Base-by-base conservation (phyloP, 2,113 vertebrate species). In the Athene cunicularia region DNA sequence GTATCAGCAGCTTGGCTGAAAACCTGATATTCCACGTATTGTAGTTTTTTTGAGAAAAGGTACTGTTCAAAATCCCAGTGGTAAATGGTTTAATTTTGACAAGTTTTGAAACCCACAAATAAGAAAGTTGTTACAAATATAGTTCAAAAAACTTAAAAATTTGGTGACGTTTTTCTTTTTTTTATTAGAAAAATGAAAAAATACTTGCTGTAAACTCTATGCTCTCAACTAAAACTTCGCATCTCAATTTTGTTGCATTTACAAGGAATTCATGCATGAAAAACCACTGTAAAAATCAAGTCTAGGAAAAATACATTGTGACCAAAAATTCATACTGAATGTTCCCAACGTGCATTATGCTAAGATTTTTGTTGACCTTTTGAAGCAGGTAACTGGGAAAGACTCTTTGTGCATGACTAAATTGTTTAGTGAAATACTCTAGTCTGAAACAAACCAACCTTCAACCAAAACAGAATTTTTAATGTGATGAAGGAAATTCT, bases 291-390 rank as follows among this genome's bases (percentile, higher is more conserved):
- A 88, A 88, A 75, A 75, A 86, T 39, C 37, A 56, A 71, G 13
- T 27, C 49, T n/a, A 79, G 26, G n/a, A 71, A 91, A 91, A 82
- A 63, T 10, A 26, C 0, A 0, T 10, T 52, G 17, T 35, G 15
- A 16, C 82, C 66, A 77, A 58, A 83, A 21, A 16, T 14, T 56
- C 9, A 33, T 0, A 1, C 11, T 74, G 16, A 88, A 73, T 6
- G 32, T 45, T 73, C 22, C 52, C 13, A 62, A 23, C 0, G 2
- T 1, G 7, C 0, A 2, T 53, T 45, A 30, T 2, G 24, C 30
- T 12, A 58, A 90, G 47, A n/a, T 83, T 94, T 67, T 58, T 37
- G 20, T 1, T 26, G 41, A 82, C 60, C 47, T 81, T 84, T 37
- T 24, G 43, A 93, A 72, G 56, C 59, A 95, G 47, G 43, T 77